These are phyloP conservation scores for Thryonomys swinderianus DNA, from an alignment of 2,113 vertebrate species.

Conservation along the genomic window DNA sequence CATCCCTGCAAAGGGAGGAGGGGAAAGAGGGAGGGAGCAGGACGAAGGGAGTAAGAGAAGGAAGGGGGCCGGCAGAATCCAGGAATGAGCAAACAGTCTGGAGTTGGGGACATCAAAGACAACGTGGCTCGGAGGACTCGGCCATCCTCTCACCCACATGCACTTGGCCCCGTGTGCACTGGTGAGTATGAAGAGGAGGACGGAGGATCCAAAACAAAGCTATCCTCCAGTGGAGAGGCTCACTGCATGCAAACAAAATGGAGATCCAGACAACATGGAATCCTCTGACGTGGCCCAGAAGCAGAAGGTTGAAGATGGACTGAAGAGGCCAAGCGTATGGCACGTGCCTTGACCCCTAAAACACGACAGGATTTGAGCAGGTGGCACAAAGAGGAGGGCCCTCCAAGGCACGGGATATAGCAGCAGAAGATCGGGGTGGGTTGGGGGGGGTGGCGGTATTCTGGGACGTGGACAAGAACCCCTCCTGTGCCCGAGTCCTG, in stretches of 20 bases:
- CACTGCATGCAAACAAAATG: not conserved
- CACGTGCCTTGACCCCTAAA: not conserved
- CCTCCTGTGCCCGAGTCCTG: not conserved
- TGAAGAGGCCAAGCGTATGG: not conserved
- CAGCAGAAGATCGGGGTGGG: not conserved
- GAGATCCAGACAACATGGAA: not conserved
- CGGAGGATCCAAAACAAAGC: not conserved
- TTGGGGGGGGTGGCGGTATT: rapidly evolving
- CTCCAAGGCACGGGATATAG: not conserved
- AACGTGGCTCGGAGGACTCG: not conserved
- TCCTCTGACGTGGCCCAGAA: not conserved
- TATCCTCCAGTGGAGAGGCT: not conserved
- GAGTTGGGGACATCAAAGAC: not conserved
- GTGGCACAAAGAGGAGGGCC: not conserved
- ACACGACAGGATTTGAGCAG: not conserved
- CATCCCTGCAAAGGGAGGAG: not conserved
- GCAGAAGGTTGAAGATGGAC: not conserved
- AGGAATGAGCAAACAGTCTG: not conserved
- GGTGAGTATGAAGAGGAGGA: not conserved
- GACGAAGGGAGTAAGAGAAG: not conserved
- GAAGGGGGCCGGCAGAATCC: not conserved
- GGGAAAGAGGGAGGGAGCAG: not conserved
- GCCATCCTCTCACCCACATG: not conserved
- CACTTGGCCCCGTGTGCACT: not conserved
- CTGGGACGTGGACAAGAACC: not conserved